Evolutionary conservation across 1,140 invertebrate genomes (phyloP).

Genomic region (Heliconius hermathena): DNA sequence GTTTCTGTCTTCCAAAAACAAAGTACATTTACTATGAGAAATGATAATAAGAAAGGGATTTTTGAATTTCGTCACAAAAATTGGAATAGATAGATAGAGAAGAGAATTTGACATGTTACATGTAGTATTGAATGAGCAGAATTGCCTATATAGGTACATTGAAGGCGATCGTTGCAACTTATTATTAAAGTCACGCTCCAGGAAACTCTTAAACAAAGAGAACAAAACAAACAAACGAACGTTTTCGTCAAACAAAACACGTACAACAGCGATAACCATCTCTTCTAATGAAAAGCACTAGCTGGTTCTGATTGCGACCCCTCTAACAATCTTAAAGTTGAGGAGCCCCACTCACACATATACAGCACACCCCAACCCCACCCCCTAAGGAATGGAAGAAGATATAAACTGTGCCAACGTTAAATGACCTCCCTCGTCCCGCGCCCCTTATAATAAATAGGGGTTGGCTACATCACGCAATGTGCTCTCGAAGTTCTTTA

Average conservation of each 20-base stretch:
- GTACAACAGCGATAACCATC: constrained; percentile 69
- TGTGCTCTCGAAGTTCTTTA: constrained; percentile 55
- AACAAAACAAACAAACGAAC: constrained; percentile 57
- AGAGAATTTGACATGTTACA: neutral
- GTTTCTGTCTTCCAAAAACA: too few relatives aligned
- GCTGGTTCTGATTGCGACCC: constrained; percentile 75
- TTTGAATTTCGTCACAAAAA: neutral
- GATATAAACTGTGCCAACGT: constrained; percentile 63
- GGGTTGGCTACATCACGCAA: constrained; percentile 41
- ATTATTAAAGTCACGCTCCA: constrained; percentile 38
- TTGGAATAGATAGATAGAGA: neutral
- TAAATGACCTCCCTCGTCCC: constrained; percentile 47
- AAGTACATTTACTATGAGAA: too few relatives aligned
- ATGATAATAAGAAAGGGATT: too few relatives aligned
- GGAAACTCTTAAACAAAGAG: constrained; percentile 49
- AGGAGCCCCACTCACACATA: constrained; percentile 64
- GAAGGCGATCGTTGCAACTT: constrained; percentile 24
- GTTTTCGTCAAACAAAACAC: constrained; percentile 70
- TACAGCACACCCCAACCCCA: constrained; percentile 51
- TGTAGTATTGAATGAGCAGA: neutral
- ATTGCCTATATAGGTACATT: neutral
- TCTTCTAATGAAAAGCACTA: constrained; percentile 76
- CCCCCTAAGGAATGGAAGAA: constrained; percentile 70
- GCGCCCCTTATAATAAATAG: constrained; percentile 42
- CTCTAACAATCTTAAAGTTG: constrained; percentile 78